Percentiles rank a stretch among this genome's conserved stretches.
Conservation (phyloP, 2,113 vertebrate genomes). For the Eublepharis macularius region DNA sequence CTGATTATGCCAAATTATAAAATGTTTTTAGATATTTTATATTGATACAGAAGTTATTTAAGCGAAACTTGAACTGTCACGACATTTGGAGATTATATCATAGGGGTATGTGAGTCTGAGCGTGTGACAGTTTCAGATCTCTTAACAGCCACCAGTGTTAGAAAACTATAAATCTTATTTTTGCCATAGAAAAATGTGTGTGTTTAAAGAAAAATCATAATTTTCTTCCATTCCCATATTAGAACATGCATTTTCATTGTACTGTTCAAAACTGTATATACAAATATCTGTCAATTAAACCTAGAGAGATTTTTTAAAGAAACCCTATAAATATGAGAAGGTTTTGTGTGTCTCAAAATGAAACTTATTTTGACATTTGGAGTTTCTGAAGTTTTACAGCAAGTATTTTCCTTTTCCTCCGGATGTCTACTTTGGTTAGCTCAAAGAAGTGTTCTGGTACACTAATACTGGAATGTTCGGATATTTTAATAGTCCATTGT, state of each 20-base stretch:
- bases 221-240: no score
- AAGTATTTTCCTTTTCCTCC: background rate
- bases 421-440: background rate
- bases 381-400: background rate
- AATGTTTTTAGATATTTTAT: background rate
- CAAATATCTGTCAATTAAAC: no score
- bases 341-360: background rate
- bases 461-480: background rate
- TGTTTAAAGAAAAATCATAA: no score
- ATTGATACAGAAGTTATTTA: background rate
- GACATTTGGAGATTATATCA: background rate
- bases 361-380: background rate
- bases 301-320: background rate
- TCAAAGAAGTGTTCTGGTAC: background rate
- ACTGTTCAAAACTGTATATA: no score
- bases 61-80: background rate
- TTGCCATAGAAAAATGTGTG: no score
- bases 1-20: background rate
- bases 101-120: background rate
- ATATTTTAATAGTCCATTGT: background rate
- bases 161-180: no score
- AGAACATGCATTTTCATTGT: no score
- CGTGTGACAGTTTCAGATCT: background rate
- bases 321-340: background rate
- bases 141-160: background rate